Evolutionary conservation across 35 echinoderm and acorn worm genomes (phyloP).

Genomic region (Acanthaster planci): DNA sequence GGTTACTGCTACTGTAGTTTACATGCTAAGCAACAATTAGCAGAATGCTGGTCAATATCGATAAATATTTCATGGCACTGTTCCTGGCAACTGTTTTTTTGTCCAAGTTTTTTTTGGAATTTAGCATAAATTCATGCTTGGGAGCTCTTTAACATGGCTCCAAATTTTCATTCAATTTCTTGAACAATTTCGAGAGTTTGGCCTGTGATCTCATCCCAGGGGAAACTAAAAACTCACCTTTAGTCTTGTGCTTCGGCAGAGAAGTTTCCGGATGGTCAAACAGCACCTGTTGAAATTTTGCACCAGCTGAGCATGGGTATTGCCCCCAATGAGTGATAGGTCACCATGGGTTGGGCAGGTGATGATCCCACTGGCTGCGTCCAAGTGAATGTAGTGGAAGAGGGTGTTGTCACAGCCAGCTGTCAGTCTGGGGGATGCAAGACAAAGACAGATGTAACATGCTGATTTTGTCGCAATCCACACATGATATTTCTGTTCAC

Average conservation of each 20-base stretch:
- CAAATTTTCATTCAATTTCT: too few relatives aligned
- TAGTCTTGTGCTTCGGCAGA: conserved; percentile 32
- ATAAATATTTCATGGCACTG: neutral
- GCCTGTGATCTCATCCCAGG: neutral
- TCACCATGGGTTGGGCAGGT: conserved; percentile 66
- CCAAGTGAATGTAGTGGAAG: conserved; percentile 82
- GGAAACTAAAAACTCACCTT: conserved; percentile 46
- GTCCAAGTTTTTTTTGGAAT: too few relatives aligned
- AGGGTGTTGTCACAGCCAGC: conserved; percentile 87
- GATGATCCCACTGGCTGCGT: conserved; percentile 62
- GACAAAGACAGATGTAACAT: neutral
- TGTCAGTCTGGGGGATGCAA: conserved; percentile 59
- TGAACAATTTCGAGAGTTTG: neutral
- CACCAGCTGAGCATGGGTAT: conserved; percentile 62
- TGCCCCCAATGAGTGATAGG: conserved; percentile 65
- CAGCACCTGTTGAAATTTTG: conserved; percentile 85
- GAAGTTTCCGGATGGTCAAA: conserved; percentile 62
- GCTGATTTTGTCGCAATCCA: neutral
- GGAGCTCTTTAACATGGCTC: too few relatives aligned
- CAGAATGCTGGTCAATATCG: neutral
- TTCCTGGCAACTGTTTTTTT: neutral
- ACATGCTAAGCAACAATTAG: too few relatives aligned
- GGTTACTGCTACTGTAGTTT: too few relatives aligned
- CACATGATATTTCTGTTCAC: neutral
- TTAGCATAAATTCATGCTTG: too few relatives aligned